A percentile compares a stretch with the other conserved stretches of the same genome.
phyloP scores from a whole-genome alignment of 2,113 vertebrate genomes.

The Hippocampus abdominalis region DNA sequence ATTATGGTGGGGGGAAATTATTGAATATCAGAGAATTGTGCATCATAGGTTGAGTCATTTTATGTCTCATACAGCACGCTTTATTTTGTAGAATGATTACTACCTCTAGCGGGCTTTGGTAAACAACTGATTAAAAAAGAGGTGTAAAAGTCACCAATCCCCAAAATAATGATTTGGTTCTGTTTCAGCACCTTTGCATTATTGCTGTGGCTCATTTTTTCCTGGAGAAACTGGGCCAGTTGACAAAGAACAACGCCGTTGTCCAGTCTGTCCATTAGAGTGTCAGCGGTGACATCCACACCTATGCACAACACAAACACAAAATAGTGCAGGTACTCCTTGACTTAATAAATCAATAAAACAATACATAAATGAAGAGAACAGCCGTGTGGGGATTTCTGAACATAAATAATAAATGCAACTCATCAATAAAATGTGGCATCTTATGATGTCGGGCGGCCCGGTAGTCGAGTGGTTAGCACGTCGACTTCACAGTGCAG shows the following conservation, averaged over 20 bases:
- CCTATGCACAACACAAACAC: slow-evolving; percentile 65
- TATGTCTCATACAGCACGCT: neutral
- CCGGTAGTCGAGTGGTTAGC: too few relatives aligned
- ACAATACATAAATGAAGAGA: too few relatives aligned
- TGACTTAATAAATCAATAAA: too few relatives aligned
- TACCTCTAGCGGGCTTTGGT: neutral
- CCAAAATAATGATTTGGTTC: neutral
- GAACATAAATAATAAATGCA: too few relatives aligned
- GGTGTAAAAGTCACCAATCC: neutral
- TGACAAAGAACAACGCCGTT: slow-evolving; percentile 92
- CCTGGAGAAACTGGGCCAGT: slow-evolving; percentile 87
- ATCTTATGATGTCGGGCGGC: too few relatives aligned
- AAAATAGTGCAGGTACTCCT: neutral
- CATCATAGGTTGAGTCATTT: neutral
- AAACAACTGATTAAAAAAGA: neutral
- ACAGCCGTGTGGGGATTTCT: too few relatives aligned
- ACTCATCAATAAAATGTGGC: neutral
- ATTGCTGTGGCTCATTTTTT: slow-evolving; percentile 82
- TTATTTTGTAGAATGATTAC: neutral
- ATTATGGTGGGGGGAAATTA: neutral
- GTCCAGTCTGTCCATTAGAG: slow-evolving; percentile 90
- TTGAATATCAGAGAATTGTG: neutral
- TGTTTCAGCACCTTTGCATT: slow-evolving; percentile 77
- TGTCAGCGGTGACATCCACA: slow-evolving; percentile 84
- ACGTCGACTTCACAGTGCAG: too few relatives aligned